Base-by-base conservation (phyloP, 2,797 vertebrate genomes). In the Rhinogobio ventralis region DNA sequence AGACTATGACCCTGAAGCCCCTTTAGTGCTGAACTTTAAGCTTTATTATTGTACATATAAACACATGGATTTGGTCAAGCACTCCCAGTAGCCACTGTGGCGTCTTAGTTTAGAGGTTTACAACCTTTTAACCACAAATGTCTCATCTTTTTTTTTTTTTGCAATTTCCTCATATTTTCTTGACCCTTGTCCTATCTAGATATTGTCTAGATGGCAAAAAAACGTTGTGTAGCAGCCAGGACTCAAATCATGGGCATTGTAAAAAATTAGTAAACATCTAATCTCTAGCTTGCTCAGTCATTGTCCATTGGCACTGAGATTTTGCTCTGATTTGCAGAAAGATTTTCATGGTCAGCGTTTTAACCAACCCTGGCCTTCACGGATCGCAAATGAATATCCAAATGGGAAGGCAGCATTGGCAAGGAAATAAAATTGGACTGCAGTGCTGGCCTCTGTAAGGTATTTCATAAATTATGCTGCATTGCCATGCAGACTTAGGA, bases 401-500 rank as follows among this genome's bases (percentile, higher is more conserved):
- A 89, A 69, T 86, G 79, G 55, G 79, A 83, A 82, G 66, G 66
- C 13, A 25, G 69, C 78, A 75, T 46, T 73, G 51, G 72, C 53
- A 80, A 81, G 45, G 68, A 68, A 72, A 33, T 75, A n/a, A 80
- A 71, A 76, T 53, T 62, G 53, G 39, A 86, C 69, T 82, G 82
- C 69, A 60, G 46, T 73, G 49, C 69, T 51, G 73, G 69, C 36
- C 46, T 75, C 69, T 62, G 39, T 46, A 72, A 75, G 74, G 78
- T 51, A 39, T 69, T 53, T 30, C 33, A 28, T 85, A 42, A 74
- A 33, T 81, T 69, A 85, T 84, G 72, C 64, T 33, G 67, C 85
- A 81, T 23, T 83, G 57, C 76, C 69, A 80, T 69, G 80, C 85
- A 85, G 60, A 81, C 25, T 81, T 73, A 60, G 84, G 72, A 81